A percentile compares a stretch with the other conserved stretches of the same genome.
phyloP scores from a whole-genome alignment of 2,888 invertebrate species.

The Diabrotica balteata region DNA sequence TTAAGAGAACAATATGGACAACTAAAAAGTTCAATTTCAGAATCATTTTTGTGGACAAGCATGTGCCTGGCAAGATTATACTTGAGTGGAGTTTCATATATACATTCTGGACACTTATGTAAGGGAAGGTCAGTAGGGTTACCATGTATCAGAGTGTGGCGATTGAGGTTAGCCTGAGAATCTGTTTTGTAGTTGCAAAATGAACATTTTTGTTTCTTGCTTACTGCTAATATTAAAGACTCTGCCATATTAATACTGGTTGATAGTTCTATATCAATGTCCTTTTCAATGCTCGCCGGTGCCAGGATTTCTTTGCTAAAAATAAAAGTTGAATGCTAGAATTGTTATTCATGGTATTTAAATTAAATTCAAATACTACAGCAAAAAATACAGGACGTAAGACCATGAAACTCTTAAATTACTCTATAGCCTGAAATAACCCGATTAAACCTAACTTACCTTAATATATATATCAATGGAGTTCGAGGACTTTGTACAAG shows the following conservation, averaged over 20 bases:
- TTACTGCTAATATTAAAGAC: neutral
- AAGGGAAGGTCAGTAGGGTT: neutral
- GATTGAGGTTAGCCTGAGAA: neutral
- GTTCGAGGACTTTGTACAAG: too few relatives aligned
- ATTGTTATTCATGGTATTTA: too few relatives aligned
- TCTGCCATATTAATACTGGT: neutral
- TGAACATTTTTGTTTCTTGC: neutral
- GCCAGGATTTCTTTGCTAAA: neutral
- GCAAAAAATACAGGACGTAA: too few relatives aligned
- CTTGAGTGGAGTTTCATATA: conserved; percentile 32
- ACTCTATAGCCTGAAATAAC: too few relatives aligned
- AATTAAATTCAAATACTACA: too few relatives aligned
- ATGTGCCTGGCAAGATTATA: conserved; percentile 29
- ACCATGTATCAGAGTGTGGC: neutral
- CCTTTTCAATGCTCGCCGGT: neutral
- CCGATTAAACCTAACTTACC: too few relatives aligned
- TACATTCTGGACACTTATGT: conserved; percentile 29
- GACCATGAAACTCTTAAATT: too few relatives aligned
- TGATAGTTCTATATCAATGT: conserved; percentile 1
- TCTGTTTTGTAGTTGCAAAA: neutral
- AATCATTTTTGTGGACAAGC: conserved; percentile 31
- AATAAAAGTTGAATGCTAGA: neutral
- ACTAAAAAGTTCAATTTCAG: conserved; percentile 30
- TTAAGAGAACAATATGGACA: conserved; percentile 35
- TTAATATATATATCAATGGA: too few relatives aligned